Evolutionary conservation across 2,113 vertebrate genomes (phyloP).

Genomic region (Puntigrus tetrazona): DNA sequence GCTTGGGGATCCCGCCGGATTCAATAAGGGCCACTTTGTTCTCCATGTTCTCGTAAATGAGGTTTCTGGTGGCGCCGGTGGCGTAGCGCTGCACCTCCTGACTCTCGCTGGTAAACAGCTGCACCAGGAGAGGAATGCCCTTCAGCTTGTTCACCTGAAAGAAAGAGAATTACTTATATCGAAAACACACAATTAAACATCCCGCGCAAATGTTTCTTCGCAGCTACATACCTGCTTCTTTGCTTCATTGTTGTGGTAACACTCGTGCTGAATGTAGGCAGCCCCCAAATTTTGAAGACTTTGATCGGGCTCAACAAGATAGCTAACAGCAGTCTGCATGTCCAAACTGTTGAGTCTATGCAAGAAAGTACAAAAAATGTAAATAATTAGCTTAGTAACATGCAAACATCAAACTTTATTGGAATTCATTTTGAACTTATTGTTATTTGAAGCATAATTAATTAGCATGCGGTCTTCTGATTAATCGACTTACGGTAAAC

Average conservation of each 20-base stretch:
- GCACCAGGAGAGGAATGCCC: constrained; percentile 84
- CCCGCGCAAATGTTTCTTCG: not conserved
- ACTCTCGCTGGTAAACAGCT: constrained; percentile 86
- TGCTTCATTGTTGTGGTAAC: constrained; percentile 84
- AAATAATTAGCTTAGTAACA: not conserved
- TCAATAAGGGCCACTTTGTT: constrained; percentile 90
- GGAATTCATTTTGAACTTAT: not conserved
- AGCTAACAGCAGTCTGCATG: constrained; percentile 83
- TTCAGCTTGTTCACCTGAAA: constrained; percentile 83
- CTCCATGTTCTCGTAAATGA: constrained; percentile 88
- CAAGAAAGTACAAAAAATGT: not conserved
- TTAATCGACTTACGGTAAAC: too few relatives aligned
- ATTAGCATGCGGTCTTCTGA: not conserved
- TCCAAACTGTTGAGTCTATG: constrained; percentile 71
- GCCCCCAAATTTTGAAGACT: constrained; percentile 87
- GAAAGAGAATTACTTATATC: not conserved
- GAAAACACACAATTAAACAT: not conserved
- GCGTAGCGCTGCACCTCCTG: constrained; percentile 89
- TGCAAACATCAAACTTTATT: not conserved
- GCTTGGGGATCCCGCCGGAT: constrained; percentile 83
- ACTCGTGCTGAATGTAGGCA: constrained; percentile 91
- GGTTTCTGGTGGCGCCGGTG: constrained; percentile 90
- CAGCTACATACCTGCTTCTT: constrained; percentile 83
- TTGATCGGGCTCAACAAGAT: constrained; percentile 81
- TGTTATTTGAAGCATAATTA: too few relatives aligned